Evolutionary conservation across 2,888 invertebrate genomes (phyloP).

Genomic region (Macrosoma leucophasiata): DNA sequence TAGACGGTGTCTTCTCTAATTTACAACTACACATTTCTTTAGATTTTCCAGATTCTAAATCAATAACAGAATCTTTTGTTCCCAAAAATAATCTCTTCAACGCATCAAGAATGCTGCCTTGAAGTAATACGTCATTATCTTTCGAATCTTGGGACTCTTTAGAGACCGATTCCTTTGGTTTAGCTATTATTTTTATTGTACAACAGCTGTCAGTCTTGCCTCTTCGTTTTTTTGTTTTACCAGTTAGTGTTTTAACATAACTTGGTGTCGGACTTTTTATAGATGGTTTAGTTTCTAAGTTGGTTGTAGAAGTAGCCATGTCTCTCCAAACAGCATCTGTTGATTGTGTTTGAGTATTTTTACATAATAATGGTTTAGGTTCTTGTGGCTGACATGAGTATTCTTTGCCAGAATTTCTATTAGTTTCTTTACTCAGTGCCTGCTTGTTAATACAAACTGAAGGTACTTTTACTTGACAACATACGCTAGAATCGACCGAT

Average conservation of each 20-base stretch:
- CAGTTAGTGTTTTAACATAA: neutral
- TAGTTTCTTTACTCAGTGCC: too few species aligned
- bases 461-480: too few species aligned
- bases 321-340: too few species aligned
- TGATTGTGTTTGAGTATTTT: too few species aligned
- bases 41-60: conserved; percentile 1
- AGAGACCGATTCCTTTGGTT: conserved; percentile 8
- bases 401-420: too few species aligned
- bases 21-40: conserved; percentile 6
- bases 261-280: too few species aligned
- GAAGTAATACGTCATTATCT: conserved; percentile 13
- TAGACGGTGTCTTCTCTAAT: neutral
- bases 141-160: conserved; percentile 3
- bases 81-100: conserved; percentile 20
- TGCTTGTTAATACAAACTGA: too few species aligned
- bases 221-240: neutral
- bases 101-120: conserved; percentile 16
- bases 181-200: conserved; percentile 23
- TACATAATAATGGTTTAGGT: too few species aligned
- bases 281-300: too few species aligned
- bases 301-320: too few species aligned
- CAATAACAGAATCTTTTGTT: conserved; percentile 13
- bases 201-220: conserved; percentile 9
- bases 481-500: too few species aligned
- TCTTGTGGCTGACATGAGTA: too few species aligned